Conservation (phyloP, 1,140 invertebrate genomes). For the Drosophila guanche region DNA sequence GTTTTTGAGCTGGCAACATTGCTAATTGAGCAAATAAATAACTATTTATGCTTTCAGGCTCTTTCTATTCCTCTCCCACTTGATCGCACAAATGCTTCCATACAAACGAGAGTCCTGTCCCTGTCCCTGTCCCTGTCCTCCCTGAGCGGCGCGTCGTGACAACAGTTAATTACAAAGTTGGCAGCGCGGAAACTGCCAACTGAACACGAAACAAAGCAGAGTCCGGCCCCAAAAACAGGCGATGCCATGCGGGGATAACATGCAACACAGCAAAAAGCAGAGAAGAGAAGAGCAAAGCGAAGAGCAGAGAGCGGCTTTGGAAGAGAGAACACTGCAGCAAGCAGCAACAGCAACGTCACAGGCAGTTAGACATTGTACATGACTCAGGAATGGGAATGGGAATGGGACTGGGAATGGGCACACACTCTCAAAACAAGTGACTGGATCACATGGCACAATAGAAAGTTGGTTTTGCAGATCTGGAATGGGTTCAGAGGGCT, state of each 20-base stretch:
- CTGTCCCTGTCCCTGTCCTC: no score
- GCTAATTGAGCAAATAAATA: conserved; percentile 44
- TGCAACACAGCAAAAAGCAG: conserved; percentile 26
- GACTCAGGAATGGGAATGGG: not conserved
- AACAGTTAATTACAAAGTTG: conserved; percentile 81
- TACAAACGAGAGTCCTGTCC: conserved; percentile 24
- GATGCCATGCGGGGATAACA: conserved; percentile 27
- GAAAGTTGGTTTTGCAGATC: conserved; percentile 52
- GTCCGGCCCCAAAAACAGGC: conserved; percentile 36
- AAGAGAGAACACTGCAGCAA: conserved; percentile 3
- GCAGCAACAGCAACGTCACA: conserved; percentile 55
- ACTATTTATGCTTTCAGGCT: conserved; percentile 30
- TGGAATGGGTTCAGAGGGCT: conserved; percentile 45
- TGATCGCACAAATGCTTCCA: not conserved
- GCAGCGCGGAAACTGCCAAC: conserved; percentile 72
- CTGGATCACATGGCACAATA: conserved; percentile 59
- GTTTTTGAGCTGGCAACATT: conserved; percentile 30
- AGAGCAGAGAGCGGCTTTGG: conserved; percentile 30
- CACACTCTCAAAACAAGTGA: conserved; percentile 61
- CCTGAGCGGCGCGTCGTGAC: conserved; percentile 58
- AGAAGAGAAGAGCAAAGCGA: conserved; percentile 31
- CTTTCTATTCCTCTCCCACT: no score
- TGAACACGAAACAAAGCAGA: conserved; percentile 63
- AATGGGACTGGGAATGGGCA: conserved; percentile 58
- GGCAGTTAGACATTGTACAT: conserved; percentile 64